Evolutionary conservation across 2,888 invertebrate genomes (phyloP), one percentile per base, ranked within the genome.

Genomic region (Aricia artaxerxes): DNA sequence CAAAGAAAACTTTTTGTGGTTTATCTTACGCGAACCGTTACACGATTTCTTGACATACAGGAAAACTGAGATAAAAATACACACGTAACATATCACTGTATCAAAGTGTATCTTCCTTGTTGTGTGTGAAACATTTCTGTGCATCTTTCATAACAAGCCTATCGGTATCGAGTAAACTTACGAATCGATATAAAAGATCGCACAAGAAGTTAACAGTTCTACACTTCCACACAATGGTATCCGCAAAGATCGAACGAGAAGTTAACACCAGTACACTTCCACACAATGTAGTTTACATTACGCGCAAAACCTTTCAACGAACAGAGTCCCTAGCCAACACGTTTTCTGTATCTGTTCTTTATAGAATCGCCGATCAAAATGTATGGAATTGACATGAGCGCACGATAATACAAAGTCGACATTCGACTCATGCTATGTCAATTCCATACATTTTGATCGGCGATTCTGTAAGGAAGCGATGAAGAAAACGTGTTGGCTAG

Each of bases 221-320:
- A 35, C 31, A 69, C 60, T 61, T 61, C 4, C n/a, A n/a, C 64
- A 69, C 69, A 69, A 69, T 5, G 4, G 69, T 31, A 13, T 11
- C 64, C 24, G 31, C 11, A 69, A 57, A 69, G 64, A 11, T 69
- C 64, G 6, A 24, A 24, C 24, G 61, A 24, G 61, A 61, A 61
- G 61, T 61, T 24, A 7, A 31, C 31, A 31, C 31, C 9, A 38
- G 13, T 69, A 35, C 31, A 69, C 60, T 61, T 61, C 4, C n/a
- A n/a, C 64, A 69, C 69, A 69, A 69, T 35, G 35, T 35, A 69
- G 35, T 16, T 13, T 16, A 69, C 11, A 69, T 69, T 69, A 69
- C 69, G 11, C 64, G 69, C 35, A 35, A 13, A 69, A 69, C 69
- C 69, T 69, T 69, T 69, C 69, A 69, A 35, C 64, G 64, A 24